Evolutionary conservation across 2,888 invertebrate species (phyloP).

Genomic region (Conomelus anceps): DNA sequence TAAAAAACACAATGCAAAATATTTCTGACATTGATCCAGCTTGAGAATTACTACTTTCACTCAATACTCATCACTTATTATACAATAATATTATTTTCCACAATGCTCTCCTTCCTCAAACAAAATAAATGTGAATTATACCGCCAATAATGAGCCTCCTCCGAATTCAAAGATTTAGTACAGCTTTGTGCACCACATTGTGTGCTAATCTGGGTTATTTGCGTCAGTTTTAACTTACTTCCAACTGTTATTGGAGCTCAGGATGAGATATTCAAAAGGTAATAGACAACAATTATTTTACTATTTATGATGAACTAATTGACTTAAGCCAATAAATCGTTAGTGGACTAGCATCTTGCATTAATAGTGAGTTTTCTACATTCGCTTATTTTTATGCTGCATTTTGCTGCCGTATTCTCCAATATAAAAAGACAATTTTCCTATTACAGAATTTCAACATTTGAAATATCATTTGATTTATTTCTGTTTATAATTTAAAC

Average conservation of each 20-base stretch:
- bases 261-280: not conserved
- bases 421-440: too few species aligned
- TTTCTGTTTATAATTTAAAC: too few species aligned
- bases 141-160: not conserved
- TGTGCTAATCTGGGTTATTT: not conserved
- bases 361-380: too few species aligned
- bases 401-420: too few species aligned
- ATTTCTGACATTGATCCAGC: not conserved
- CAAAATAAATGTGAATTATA: not conserved
- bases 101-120: not conserved
- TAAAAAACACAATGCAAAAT: not conserved
- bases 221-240: not conserved
- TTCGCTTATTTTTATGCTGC: too few species aligned
- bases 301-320: not conserved
- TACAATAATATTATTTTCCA: not conserved
- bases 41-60: not conserved
- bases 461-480: too few species aligned
- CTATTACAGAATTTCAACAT: too few species aligned
- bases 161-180: not conserved
- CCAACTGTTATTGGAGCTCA: not conserved
- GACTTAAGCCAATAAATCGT: too few species aligned
- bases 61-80: not conserved
- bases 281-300: not conserved
- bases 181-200: not conserved
- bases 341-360: too few species aligned